A percentile compares a stretch with the other conserved stretches of the same genome.
These are phyloP conservation scores for Cryptocheilus praepositus DNA, from an alignment of 2,888 invertebrate genomes.

Conservation along the genomic window DNA sequence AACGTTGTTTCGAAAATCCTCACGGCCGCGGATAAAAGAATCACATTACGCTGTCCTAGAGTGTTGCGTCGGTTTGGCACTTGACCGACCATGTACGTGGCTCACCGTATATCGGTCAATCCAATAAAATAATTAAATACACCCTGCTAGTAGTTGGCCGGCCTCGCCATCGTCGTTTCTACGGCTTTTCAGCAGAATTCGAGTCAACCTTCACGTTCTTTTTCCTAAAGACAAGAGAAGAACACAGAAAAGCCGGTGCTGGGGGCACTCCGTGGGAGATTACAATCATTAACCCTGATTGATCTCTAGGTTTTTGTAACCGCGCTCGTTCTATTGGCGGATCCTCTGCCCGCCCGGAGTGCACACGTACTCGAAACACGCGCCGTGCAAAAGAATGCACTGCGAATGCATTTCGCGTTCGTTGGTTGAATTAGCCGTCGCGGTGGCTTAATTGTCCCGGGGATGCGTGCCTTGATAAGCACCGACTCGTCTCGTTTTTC, in stretches of 20 bases:
- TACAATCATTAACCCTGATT: conserved; percentile 55
- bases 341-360: no score
- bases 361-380: no score
- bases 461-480: not conserved
- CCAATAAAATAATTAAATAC: conserved; percentile 68
- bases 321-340: no score
- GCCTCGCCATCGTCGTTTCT: conserved; percentile 27
- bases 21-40: no score
- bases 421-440: no score
- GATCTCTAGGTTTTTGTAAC: conserved; percentile 45
- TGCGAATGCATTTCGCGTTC: no score
- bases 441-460: no score
- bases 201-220: not conserved
- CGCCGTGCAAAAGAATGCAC: no score
- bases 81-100: no score
- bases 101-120: conserved; percentile 67
- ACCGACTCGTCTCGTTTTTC: not conserved
- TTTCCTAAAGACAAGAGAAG: conserved; percentile 6
- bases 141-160: conserved; percentile 10
- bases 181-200: conserved; percentile 37
- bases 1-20: no score
- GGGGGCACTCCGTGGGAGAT: conserved; percentile 43
- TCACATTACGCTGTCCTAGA: no score
- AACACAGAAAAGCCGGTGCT: conserved; percentile 9
- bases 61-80: no score